phyloP scores from a whole-genome alignment of 2,113 vertebrate genomes.

The human region GRCh38 chr4:160312501-160313000 shows the following conservation, averaged over 20 bases:
- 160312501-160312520: neutral
- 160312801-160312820: neutral
- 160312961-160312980: neutral
- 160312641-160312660: neutral
- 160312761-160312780: no score
- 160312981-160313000: neutral
- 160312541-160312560: neutral
- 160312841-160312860: neutral
- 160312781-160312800: no score
- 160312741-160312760: no score
- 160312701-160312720: neutral
- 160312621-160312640: neutral
- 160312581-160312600: neutral
- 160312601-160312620: neutral
- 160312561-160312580: neutral
- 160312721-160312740: neutral
- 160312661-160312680: neutral
- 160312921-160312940: neutral
- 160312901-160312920: no score
- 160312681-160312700: neutral
- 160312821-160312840: neutral
- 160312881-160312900: no score
- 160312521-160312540: neutral
- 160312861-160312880: no score
- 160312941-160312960: neutral